A percentile compares a stretch with the other conserved stretches of the same genome.
These are phyloP conservation scores for Papilio gigon DNA, from an alignment of 2,888 invertebrate genomes.

Conservation along the genomic window DNA sequence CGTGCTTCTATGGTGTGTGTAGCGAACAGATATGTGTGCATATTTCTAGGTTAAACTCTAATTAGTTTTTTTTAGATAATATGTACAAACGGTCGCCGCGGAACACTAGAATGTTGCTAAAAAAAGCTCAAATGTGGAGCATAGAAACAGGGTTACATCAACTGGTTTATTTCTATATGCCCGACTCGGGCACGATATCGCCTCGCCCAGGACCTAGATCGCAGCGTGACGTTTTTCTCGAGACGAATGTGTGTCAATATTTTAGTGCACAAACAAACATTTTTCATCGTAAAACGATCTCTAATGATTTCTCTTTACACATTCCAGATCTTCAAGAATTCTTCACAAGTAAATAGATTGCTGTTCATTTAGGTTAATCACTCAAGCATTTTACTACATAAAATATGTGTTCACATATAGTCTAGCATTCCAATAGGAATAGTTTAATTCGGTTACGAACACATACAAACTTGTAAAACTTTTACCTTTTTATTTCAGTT, in stretches of 20 bases:
- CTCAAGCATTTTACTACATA: not conserved
- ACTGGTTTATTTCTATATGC: constrained; percentile 2
- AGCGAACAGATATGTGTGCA: too few species aligned
- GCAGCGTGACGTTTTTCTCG: not conserved
- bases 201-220: constrained; percentile 3
- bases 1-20: too few species aligned
- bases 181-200: not conserved
- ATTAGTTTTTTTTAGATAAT: not conserved
- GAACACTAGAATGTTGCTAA: not conserved
- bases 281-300: constrained; percentile 1
- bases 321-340: not conserved
- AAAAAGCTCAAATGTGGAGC: constrained; percentile 12
- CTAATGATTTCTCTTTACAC: not conserved
- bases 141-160: constrained; percentile 5
- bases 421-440: too few species aligned
- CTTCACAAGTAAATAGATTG: not conserved
- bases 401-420: too few species aligned
- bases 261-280: constrained; percentile 24
- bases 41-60: not conserved
- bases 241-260: constrained; percentile 23
- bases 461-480: too few species aligned
- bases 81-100: not conserved
- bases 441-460: too few species aligned
- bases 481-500: too few species aligned
- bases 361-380: not conserved